These are phyloP conservation scores for Pseudomyrmex cubaensis DNA, from an alignment of 1,140 invertebrate species.

Conservation along the genomic window DNA sequence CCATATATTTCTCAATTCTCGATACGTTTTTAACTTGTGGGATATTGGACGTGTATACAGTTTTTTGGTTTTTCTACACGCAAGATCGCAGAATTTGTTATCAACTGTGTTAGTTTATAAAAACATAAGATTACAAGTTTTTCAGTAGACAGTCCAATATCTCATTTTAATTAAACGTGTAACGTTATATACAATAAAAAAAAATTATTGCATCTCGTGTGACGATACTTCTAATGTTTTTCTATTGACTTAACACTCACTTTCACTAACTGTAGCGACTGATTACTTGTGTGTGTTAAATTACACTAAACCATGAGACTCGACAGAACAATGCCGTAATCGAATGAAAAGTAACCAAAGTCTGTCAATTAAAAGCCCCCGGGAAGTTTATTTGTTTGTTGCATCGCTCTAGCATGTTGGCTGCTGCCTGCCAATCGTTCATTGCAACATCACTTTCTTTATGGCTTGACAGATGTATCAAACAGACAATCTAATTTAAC, in stretches of 20 bases:
- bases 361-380: conserved; percentile 69
- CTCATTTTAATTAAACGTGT: not conserved
- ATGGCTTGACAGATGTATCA: conserved; percentile 71
- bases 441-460: conserved; percentile 74
- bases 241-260: conserved; percentile 63
- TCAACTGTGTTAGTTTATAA: not conserved
- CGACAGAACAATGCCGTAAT: conserved; percentile 46
- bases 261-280: conserved; percentile 71
- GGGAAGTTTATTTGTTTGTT: conserved; percentile 79
- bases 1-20: conserved; percentile 1
- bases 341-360: conserved; percentile 59
- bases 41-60: conserved; percentile 31
- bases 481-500: conserved; percentile 66
- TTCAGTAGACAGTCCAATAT: conserved; percentile 26
- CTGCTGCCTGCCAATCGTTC: conserved; percentile 82
- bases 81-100: not conserved
- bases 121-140: not conserved
- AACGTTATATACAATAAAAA: not conserved
- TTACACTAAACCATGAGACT: conserved; percentile 64
- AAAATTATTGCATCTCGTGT: conserved; percentile 54
- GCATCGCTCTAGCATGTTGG: conserved; percentile 84
- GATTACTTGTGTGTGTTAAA: conserved; percentile 58
- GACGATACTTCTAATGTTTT: conserved; percentile 33
- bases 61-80: not conserved
- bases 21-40: conserved; percentile 15